These are phyloP conservation scores for Synanceia verrucosa DNA, from an alignment of 2,797 vertebrate genomes.

Conservation along the genomic window DNA sequence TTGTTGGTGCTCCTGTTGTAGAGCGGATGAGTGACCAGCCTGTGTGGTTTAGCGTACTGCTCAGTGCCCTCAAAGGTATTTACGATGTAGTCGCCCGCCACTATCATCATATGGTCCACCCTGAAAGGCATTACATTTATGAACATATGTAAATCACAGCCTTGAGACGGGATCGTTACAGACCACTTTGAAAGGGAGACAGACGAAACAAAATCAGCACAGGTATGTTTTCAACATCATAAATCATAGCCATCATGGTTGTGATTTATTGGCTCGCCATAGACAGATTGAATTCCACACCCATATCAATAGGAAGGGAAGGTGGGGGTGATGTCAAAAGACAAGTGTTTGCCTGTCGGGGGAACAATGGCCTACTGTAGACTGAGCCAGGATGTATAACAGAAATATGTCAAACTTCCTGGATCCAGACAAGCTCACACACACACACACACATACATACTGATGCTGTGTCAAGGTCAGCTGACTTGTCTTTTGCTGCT, in stretches of 20 bases:
- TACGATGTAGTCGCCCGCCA: slow-evolving; percentile 81
- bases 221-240: too few relatives aligned
- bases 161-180: neutral
- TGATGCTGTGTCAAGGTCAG: slow-evolving; percentile 64
- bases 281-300: too few relatives aligned
- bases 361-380: slow-evolving; percentile 61
- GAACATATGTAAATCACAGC: neutral
- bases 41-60: slow-evolving; percentile 79
- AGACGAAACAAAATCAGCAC: too few relatives aligned
- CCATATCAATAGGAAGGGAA: neutral
- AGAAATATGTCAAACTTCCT: slow-evolving; percentile 54
- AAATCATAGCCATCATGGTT: too few relatives aligned
- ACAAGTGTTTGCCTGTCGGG: slow-evolving; percentile 14
- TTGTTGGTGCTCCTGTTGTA: slow-evolving; percentile 83
- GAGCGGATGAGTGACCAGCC: slow-evolving; percentile 78
- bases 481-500: slow-evolving; percentile 40
- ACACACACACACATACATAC: slow-evolving; percentile 13
- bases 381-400: slow-evolving; percentile 23
- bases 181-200: too few relatives aligned
- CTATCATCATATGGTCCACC: slow-evolving; percentile 80
- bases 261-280: too few relatives aligned
- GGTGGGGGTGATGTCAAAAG: neutral
- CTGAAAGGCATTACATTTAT: slow-evolving; percentile 55
- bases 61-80: slow-evolving; percentile 82
- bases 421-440: slow-evolving; percentile 18